Base-by-base conservation (phyloP, 2,113 vertebrate species). In the Osmerus mordax region DNA sequence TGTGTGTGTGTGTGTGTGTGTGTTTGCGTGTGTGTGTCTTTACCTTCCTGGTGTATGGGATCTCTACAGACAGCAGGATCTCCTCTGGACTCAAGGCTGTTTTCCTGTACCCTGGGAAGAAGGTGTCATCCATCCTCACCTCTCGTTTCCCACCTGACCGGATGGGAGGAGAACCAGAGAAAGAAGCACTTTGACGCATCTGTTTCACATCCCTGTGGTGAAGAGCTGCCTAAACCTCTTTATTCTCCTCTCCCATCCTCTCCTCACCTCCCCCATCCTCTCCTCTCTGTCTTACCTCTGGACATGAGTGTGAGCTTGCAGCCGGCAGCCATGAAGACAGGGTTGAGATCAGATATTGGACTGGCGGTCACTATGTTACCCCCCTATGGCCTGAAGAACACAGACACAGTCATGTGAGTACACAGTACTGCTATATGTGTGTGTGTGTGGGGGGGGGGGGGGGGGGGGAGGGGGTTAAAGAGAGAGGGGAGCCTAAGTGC, bases 291-390 rank as follows among this genome's bases (percentile, higher is more conserved):
- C 78, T 87, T 74, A 99, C 97, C 94, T 81, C 84, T 92, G 81
- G 95, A 95, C 75, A 91, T n/a, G 28, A 98, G 83, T 9, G 91
- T 95, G 71, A 98, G 83, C 74, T 88, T 95, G 80, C 94, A 91
- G 69, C 90, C 83, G 0, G 94, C 91, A 11, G 94, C 96, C 96
- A 98, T 96, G 70, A 99, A 93, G 15, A 99, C 93, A 0, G 97
- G 97, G 85, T 98, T 99, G 77, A 99, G 94, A 84, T 99, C 97
- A 15, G 97, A 99, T 77, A 98, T 98, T 36, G 97, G 97, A 70
- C 96, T 99, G n/a, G 97, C 97, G 0, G 94, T 98, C 92, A 99
- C 97, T 86, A 99, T 94, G 85, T 98, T 99, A 11, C 97, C 97
- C 55, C 55, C 97, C 97, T 0, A 99, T 74, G 21, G 95, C 95